Conservation (phyloP, 2,888 invertebrate species). For the Thymelicus acteon region DNA sequence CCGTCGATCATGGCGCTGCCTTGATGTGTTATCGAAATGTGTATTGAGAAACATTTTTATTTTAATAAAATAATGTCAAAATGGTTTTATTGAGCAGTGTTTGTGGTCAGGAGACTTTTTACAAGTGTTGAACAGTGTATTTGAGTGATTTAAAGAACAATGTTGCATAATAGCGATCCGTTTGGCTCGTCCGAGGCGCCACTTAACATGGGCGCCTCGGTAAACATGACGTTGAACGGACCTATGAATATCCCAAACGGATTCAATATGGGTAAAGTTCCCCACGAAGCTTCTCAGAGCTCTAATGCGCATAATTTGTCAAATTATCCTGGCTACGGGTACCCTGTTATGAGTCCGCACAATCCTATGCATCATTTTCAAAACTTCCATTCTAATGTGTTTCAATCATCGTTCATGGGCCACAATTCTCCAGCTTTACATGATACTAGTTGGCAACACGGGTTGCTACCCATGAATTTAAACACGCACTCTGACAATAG, state of each 20-base stretch:
- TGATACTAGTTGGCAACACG: slow-evolving; percentile 55
- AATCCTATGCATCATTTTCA: slow-evolving; percentile 46
- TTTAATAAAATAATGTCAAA: slow-evolving; percentile 16
- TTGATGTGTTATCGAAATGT: slow-evolving; percentile 13
- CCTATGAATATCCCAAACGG: slow-evolving; percentile 61
- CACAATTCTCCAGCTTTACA: slow-evolving; percentile 50
- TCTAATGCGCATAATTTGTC: slow-evolving; percentile 55
- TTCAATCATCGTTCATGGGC: slow-evolving; percentile 51
- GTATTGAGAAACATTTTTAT: background rate
- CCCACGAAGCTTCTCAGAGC: slow-evolving; percentile 55
- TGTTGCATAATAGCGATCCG: slow-evolving; percentile 74
- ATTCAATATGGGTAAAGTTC: slow-evolving; percentile 61
- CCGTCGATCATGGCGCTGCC: slow-evolving; percentile 31
- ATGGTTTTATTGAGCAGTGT: slow-evolving; percentile 19
- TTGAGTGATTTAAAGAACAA: slow-evolving; percentile 45
- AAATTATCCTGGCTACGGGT: slow-evolving; percentile 57
- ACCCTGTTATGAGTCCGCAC: slow-evolving; percentile 52
- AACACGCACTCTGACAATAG: slow-evolving; percentile 56
- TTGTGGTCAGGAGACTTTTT: slow-evolving; percentile 10
- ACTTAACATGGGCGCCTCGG: slow-evolving; percentile 61
- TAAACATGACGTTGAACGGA: slow-evolving; percentile 61
- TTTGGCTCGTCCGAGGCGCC: slow-evolving; percentile 69
- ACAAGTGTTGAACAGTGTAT: slow-evolving; percentile 14
- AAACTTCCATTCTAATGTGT: slow-evolving; percentile 57
- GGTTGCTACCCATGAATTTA: slow-evolving; percentile 63